These are phyloP conservation scores for Nicator chloris DNA, from an alignment of 2,113 vertebrate species.

Conservation along the genomic window DNA sequence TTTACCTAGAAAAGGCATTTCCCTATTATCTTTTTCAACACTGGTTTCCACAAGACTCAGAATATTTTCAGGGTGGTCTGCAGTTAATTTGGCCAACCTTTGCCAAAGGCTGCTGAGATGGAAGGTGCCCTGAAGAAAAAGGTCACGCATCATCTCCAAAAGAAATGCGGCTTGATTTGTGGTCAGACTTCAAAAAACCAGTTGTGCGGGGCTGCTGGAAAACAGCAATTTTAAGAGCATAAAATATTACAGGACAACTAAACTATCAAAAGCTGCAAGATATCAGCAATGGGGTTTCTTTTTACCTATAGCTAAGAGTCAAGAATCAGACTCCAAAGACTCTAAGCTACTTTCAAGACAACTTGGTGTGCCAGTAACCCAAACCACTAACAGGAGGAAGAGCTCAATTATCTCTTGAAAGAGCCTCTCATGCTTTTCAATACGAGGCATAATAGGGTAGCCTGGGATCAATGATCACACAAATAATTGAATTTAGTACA, in stretches of 20 bases:
- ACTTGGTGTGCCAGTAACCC: neutral
- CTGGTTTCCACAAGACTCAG: neutral
- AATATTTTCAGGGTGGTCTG: neutral
- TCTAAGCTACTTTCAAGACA: neutral
- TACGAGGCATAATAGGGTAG: neutral
- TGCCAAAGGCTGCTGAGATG: neutral
- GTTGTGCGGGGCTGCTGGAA: neutral
- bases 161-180: neutral
- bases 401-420: neutral
- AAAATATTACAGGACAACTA: neutral
- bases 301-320: neutral
- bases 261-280: neutral
- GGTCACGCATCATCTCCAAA: neutral
- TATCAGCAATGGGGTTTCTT: neutral
- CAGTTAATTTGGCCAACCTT: neutral
- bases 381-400: neutral
- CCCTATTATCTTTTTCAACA: neutral
- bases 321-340: neutral
- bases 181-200: neutral
- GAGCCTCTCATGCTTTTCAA: neutral
- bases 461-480: neutral
- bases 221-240: neutral
- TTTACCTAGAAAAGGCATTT: neutral
- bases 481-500: constrained; percentile 14
- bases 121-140: neutral